Evolutionary conservation across 1,140 invertebrate genomes (phyloP), one percentile per base, ranked within the genome.

Genomic region (Zaprionus gabonicus): DNA sequence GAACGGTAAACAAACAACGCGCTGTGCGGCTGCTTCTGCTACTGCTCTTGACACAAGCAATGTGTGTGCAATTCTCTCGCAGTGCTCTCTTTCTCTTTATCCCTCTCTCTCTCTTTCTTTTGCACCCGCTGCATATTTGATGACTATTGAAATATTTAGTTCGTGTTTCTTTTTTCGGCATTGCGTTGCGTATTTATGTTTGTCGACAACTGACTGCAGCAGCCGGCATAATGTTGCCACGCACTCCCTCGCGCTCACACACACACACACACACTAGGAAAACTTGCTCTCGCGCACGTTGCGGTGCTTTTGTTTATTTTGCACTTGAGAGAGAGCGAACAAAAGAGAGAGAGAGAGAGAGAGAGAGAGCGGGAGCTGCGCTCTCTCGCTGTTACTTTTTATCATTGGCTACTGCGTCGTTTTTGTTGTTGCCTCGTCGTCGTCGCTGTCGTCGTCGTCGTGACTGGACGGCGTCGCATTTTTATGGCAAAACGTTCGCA

Each of bases 261-360:
- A 27, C 36, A 15, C 7, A n/a, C 41, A 46, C 41, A 17, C 1
- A 46, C 41, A 20, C 41, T 46, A 6, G n/a, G n/a, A 7, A 41
- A 6, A 4, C 28, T 66, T 51, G 27, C 56, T 36, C 57, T 68
- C 86, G 83, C 83, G 80, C 80, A 88, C 84, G 76, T 78, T 84
- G 5, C 81, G 63, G 75, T 72, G 81, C 81, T 71, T 84, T 84
- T 84, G 82, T 84, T 85, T 84, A 81, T 84, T 84, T 84, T 80
- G 53, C 71, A 73, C 44, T 81, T 53, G 68, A 31, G 15, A 17
- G 20, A n/a, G 41, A 44, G 41, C 4, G 4, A 1, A 15, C 23
- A 5, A n/a, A 5, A 5, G 5, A 44, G 41, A n/a, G 36, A 53
- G 60, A 49, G 56, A 27, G 66, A 4, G 66, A 38, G 63, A 46